Percentiles rank a stretch among this genome's conserved stretches.
Conservation (phyloP, 2,888 invertebrate genomes). For the Microchrysa polita region DNA sequence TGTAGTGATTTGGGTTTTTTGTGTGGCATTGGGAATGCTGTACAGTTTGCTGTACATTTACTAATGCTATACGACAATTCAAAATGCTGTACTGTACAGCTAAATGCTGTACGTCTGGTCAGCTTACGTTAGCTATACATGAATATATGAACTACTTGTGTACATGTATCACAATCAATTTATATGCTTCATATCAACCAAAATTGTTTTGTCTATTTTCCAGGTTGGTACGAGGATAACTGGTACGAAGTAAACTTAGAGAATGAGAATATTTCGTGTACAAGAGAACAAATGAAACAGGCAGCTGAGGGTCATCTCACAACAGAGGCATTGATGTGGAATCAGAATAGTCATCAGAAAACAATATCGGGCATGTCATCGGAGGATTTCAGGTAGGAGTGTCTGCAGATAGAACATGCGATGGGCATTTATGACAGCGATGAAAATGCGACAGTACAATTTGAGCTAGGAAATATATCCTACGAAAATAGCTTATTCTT, state of each 20-base stretch:
- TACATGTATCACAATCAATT: background rate
- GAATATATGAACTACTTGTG: too few species aligned
- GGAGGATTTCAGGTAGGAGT: constrained; percentile 78
- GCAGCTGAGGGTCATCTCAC: constrained; percentile 98
- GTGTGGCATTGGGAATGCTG: too few species aligned
- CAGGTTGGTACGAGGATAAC: constrained; percentile 98
- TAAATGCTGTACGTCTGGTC: too few species aligned
- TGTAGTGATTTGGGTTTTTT: too few species aligned
- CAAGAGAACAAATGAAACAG: constrained; percentile 89
- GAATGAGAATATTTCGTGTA: constrained; percentile 90
- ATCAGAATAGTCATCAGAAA: constrained; percentile 87
- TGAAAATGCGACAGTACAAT: background rate
- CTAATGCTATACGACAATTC: too few species aligned
- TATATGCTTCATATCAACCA: background rate
- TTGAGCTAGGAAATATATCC: background rate
- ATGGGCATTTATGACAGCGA: background rate
- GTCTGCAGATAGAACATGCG: background rate
- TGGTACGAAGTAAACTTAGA: constrained; percentile 94
- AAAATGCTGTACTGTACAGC: too few species aligned
- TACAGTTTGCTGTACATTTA: too few species aligned
- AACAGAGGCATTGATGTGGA: constrained; percentile 98
- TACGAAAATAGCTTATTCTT: too few species aligned
- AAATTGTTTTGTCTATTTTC: constrained; percentile 46
- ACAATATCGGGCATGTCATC: constrained; percentile 97
- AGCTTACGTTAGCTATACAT: too few species aligned